Evolutionary conservation across 2,797 vertebrate species (phyloP).

Genomic region (Moxostoma hubbsi): DNA sequence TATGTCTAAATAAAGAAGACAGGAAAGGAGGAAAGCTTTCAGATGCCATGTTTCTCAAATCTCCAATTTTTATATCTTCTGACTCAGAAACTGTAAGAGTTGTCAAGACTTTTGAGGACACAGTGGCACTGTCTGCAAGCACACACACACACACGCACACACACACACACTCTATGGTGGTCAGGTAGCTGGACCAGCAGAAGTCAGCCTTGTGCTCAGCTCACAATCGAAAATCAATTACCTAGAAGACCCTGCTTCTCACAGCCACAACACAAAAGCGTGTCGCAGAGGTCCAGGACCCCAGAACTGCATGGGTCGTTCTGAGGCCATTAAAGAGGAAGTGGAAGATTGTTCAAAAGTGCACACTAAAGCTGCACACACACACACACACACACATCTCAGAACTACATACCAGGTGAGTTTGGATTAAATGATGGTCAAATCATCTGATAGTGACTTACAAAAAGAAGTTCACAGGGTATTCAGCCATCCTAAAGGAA

Average conservation of each 20-base stretch:
- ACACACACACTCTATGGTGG: neutral
- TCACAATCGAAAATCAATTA: constrained; percentile 16
- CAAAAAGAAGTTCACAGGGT: too few species aligned
- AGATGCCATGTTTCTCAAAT: neutral
- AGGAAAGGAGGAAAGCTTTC: neutral
- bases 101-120: neutral
- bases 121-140: neutral
- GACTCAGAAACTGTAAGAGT: neutral
- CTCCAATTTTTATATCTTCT: neutral
- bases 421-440: neutral
- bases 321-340: neutral
- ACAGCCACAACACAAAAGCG: neutral
- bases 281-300: neutral
- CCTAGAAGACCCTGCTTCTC: neutral
- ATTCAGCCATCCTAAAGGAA: too few species aligned
- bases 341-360: neutral
- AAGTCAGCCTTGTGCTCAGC: neutral
- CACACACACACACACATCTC: neutral
- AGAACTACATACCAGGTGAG: neutral
- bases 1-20: constrained; percentile 12
- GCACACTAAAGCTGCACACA: neutral
- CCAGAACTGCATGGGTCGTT: neutral
- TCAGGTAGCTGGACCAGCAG: constrained; percentile 19
- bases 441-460: neutral
- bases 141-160: neutral